Percentiles rank a stretch among this genome's conserved stretches.
Evolutionary conservation across 92 coral and sea anemone genomes (phyloP).

Genomic region (Porites divaricata): DNA sequence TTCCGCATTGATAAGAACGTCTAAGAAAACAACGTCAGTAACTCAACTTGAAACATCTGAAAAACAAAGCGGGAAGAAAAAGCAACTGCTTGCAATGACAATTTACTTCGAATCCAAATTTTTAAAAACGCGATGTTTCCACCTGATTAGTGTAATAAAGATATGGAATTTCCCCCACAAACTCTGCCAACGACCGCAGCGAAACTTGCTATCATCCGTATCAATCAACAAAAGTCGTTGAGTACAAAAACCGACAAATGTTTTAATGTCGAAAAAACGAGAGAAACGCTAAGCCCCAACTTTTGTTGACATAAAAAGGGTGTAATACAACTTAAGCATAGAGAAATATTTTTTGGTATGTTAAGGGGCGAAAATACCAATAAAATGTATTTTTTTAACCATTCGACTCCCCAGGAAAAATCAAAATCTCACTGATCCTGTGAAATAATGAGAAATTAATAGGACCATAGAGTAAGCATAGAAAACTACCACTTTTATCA

Average conservation of each 20-base stretch:
- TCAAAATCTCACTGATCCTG: background rate
- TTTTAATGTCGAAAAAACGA: background rate
- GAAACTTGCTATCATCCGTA: background rate
- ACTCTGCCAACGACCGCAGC: background rate
- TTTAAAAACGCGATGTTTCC: background rate
- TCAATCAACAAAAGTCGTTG: conserved; percentile 21
- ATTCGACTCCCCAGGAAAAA: background rate
- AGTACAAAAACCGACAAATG: background rate
- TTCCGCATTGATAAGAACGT: conserved; percentile 28
- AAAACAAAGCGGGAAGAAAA: background rate
- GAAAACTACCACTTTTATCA: no score
- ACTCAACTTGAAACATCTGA: background rate
- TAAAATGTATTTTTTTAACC: background rate
- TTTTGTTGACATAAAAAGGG: conserved; percentile 9
- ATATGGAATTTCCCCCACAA: background rate
- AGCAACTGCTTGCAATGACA: background rate
- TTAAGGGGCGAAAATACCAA: conserved; percentile 3
- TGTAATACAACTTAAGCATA: background rate
- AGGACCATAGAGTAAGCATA: no score
- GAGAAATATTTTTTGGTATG: conserved; percentile 32
- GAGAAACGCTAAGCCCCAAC: background rate
- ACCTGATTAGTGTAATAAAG: background rate
- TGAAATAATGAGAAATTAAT: background rate
- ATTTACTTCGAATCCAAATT: background rate
- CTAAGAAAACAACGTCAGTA: background rate